Evolutionary conservation across 2,888 invertebrate species (phyloP).

Genomic region (Thalpophila matura): DNA sequence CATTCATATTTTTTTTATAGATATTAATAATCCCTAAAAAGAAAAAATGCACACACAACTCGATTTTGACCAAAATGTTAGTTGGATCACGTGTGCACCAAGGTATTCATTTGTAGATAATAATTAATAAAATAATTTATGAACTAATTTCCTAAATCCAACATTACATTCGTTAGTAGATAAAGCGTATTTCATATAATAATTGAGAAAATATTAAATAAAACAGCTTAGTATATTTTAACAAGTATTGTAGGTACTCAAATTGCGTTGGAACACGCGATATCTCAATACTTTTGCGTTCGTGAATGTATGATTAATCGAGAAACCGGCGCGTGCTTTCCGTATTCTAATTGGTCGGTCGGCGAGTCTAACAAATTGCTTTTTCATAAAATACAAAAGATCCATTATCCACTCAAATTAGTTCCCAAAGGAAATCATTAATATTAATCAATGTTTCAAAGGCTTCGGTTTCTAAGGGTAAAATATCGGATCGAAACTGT

Average conservation of each 20-base stretch:
- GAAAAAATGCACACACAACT: too few relatives aligned
- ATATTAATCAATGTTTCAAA: constrained; percentile 88
- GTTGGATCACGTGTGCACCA: too few relatives aligned
- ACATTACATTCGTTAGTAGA: too few relatives aligned
- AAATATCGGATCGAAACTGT: constrained; percentile 53
- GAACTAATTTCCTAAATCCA: too few relatives aligned
- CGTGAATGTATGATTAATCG: constrained; percentile 77
- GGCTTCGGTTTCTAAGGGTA: constrained; percentile 65
- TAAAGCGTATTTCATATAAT: constrained; percentile 10
- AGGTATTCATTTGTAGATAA: too few relatives aligned
- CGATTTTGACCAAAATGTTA: too few relatives aligned
- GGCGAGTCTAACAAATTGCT: constrained; percentile 81
- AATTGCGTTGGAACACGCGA: constrained; percentile 63
- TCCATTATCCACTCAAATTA: constrained; percentile 89
- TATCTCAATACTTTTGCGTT: constrained; percentile 65
- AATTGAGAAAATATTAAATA: constrained; percentile 27
- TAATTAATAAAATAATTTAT: too few relatives aligned
- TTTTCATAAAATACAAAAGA: constrained; percentile 87
- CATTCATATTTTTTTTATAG: too few relatives aligned
- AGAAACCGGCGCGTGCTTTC: constrained; percentile 73
- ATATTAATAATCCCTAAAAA: too few relatives aligned
- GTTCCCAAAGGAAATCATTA: constrained; percentile 86
- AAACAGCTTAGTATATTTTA: constrained; percentile 22
- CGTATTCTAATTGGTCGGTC: constrained; percentile 80
- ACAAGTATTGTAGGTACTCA: constrained; percentile 35